Base-by-base conservation (phyloP, 2,888 invertebrate genomes). In the Aplocera efformata region DNA sequence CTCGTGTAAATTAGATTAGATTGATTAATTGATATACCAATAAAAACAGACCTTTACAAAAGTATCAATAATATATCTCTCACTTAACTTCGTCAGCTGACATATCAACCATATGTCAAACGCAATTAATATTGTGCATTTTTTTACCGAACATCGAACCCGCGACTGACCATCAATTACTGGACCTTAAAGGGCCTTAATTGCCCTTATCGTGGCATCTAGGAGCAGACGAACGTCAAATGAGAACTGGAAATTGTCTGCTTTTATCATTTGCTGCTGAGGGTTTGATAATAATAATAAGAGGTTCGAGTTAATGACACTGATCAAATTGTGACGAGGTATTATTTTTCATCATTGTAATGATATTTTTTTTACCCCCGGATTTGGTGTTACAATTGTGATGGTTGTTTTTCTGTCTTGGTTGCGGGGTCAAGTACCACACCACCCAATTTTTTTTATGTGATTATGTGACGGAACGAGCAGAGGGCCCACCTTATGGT, bases 181-280 rank as follows among this genome's bases (percentile, higher is more conserved):
- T 23, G 53, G 50, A 45, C 63, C 68, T 64, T 69, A 65, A 66
- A 70, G 56, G 62, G 49, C 46, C 64, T 75, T 79, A 80, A 80
- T 79, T 79, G 66, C 70, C 54, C 55, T 72, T 78, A 79, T 79
- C 77, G 63, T 67, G 59, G 49, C 58, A 77, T 77, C 76, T 72
- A 48, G 47, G 20, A 39, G 39, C 38, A 60, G 60, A 62, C 60
- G 63, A 66, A 73, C 63, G 72, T 67, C 67, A 67, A 60, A 56
- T 20, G 50, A 41, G 43, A 47, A 56, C 60, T 51, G 40, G 60
- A 53, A 49, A 43, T 41, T 48, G 33, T 42, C 21, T 25, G 11
- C 37, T 45, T 33, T 32, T 36, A 32, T 36, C 48, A 51, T 50
- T 33, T 48, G 34, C 31, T 44, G 37, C 26, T 42, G 6, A 21